Conservation (phyloP, 2,113 vertebrate genomes). For the Elaphurus davidianus region DNA sequence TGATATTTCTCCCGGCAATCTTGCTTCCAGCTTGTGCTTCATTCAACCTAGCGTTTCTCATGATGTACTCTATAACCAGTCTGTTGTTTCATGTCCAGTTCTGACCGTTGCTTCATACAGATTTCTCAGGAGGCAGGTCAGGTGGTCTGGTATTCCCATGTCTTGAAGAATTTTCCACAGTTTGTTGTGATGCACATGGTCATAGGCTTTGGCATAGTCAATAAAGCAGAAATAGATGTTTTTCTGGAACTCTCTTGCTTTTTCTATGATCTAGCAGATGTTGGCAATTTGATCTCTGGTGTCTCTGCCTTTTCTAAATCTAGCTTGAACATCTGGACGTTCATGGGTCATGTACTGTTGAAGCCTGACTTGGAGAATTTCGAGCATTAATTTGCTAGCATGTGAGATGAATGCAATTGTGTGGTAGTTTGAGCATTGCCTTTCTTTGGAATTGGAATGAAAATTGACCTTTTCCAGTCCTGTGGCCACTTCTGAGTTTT, state of each 20-base stretch:
- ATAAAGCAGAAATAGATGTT: background rate
- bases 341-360: background rate
- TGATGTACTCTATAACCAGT: background rate
- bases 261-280: background rate
- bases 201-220: background rate
- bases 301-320: background rate
- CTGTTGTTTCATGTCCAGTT: background rate
- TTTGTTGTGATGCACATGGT: background rate
- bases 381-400: background rate
- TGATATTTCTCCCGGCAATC: background rate
- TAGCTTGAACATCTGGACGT: background rate
- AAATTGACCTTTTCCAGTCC: background rate
- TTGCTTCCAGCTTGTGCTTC: background rate
- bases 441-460: background rate
- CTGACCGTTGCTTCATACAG: background rate
- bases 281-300: background rate
- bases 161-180: background rate
- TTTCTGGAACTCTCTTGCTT: background rate
- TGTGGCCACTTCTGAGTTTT: background rate
- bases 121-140: background rate
- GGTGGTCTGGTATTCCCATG: background rate
- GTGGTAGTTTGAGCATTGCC: background rate
- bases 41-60: background rate
- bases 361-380: background rate
- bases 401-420: background rate